These are phyloP conservation scores for Petrocephalus schoutedeni DNA, from an alignment of 2,797 vertebrate genomes.

Conservation along the genomic window DNA sequence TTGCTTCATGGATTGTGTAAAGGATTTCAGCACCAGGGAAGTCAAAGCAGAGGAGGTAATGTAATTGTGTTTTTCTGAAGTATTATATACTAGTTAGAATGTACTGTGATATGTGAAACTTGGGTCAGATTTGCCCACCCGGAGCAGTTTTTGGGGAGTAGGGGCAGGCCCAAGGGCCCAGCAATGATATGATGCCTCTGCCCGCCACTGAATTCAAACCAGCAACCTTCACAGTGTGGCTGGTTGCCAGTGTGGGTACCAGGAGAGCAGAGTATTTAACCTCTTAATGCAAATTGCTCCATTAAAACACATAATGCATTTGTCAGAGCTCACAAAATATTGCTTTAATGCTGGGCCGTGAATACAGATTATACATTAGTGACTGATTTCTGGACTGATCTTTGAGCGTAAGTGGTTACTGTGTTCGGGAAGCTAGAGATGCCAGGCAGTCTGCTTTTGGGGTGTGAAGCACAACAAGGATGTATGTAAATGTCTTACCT, in stretches of 20 bases:
- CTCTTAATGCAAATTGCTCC: background rate
- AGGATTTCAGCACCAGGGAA: constrained; percentile 90
- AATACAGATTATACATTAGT: background rate
- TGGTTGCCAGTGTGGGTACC: background rate
- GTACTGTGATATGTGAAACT: background rate
- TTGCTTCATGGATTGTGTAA: constrained; percentile 95
- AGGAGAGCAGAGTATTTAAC: background rate
- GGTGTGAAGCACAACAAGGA: background rate
- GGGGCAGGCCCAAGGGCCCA: background rate
- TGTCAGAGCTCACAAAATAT: background rate
- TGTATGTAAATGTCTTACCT: background rate
- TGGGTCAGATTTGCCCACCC: background rate
- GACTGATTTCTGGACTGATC: background rate
- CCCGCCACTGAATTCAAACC: background rate
- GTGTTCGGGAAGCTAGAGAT: background rate
- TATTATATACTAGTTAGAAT: background rate
- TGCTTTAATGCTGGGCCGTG: background rate
- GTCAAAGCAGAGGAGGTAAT: constrained; percentile 87
- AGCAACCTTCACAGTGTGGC: background rate
- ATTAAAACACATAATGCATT: background rate
- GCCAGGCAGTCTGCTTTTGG: background rate
- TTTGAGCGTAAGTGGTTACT: background rate
- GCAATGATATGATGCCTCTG: background rate
- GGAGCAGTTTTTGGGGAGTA: background rate
- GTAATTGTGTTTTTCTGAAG: background rate